Base-by-base conservation (phyloP, 2,113 vertebrate genomes). In the Mandrillus leucophaeus region DNA sequence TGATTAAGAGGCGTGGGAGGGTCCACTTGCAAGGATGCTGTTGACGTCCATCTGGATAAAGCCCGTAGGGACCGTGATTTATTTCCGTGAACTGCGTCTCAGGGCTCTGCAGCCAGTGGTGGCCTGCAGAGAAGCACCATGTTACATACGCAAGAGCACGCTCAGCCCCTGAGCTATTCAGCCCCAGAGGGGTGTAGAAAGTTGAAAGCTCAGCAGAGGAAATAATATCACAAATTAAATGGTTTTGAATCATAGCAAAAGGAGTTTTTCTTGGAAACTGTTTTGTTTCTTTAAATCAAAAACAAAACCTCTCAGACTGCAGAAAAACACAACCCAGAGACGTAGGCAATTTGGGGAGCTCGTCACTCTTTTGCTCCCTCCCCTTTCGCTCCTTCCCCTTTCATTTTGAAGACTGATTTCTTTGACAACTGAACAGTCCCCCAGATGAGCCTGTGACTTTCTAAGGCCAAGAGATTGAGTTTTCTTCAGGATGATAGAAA, bases 191-290 rank as follows among this genome's bases (percentile, higher is more conserved):
- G 84, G 73, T 94, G 89, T 9, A 88, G 90, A 85, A 95, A 90
- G 90, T 88, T 96, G 93, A 97, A 88, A 91, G 79, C 76, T 88
- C 61, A 85, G 94, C 89, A 84, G 94, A 98, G 88, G 95, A 97
- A 97, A 94, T 90, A 81, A 87, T 90, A 94, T 96, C 88, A 93
- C 95, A 92, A 95, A 97, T 86, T 88, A 94, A 97, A 96, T 92
- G 87, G 78, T 94, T 97, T 88, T 97, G 97, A 97, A 97, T 73
- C 73, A 90, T 81, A 97, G 95, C 92, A 89, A 95, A 96, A 86
- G 93, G 80, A 97, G 90, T 96, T 98, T 98, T 97, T 75, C 80
- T 98, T 98, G 97, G 97, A 97, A 97, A 97, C 83, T 13, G 38
- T 85, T 95, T 92, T 90, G 82, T 97, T 98, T 98, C 93, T 94